Evolutionary conservation across 1,140 invertebrate genomes (phyloP).

Genomic region (Diabrotica undecimpunctata): DNA sequence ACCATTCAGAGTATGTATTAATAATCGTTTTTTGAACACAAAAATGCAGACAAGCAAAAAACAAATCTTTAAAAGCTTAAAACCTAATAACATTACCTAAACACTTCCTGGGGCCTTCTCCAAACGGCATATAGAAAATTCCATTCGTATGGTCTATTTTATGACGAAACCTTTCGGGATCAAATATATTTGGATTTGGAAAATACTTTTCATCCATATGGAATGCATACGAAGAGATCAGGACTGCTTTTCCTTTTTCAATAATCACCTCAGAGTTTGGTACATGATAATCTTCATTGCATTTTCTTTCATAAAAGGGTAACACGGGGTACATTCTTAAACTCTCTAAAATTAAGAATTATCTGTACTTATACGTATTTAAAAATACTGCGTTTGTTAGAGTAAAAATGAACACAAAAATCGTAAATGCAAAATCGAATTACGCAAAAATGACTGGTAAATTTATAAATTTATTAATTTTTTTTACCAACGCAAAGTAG

Average conservation of each 20-base stretch:
- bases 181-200: slow-evolving; percentile 48
- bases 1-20: too few species aligned
- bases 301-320: slow-evolving; percentile 46
- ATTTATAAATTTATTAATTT: too few species aligned
- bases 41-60: too few species aligned
- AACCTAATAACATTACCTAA: neutral
- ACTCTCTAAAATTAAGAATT: slow-evolving; percentile 54
- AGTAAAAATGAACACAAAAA: too few species aligned
- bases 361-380: too few species aligned
- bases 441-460: too few species aligned
- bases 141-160: slow-evolving; percentile 38
- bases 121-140: neutral
- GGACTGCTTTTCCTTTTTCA: slow-evolving; percentile 44
- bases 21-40: too few species aligned
- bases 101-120: neutral
- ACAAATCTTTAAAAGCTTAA: too few species aligned
- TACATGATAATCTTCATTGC: slow-evolving; percentile 48
- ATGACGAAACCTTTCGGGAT: slow-evolving; percentile 47
- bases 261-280: slow-evolving; percentile 46
- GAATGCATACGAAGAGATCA: slow-evolving; percentile 47
- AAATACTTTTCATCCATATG: slow-evolving; percentile 44
- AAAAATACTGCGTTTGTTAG: too few species aligned
- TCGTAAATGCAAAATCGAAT: too few species aligned
- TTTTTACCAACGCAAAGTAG: too few species aligned
- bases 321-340: slow-evolving; percentile 52